Percentiles rank a stretch among this genome's conserved stretches.
Evolutionary conservation across 1,140 invertebrate species (phyloP).

Genomic region (fruit fly (Drosophila melanogaster)): DNA sequence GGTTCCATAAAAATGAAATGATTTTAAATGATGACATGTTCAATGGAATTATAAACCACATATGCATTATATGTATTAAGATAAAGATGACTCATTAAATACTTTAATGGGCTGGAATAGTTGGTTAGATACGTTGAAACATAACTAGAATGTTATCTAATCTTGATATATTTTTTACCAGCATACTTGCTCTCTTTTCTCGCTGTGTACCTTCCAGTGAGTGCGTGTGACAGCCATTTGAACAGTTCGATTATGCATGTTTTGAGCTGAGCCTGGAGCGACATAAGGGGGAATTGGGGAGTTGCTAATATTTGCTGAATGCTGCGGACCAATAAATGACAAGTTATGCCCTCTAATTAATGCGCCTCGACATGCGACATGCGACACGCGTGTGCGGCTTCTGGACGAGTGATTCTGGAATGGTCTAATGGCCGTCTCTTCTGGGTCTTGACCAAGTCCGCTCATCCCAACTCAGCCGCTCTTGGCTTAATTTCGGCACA

Average conservation of each 20-base stretch:
- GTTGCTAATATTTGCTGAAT: constrained; percentile 54
- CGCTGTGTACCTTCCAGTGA: constrained; percentile 6
- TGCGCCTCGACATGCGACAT: constrained; percentile 72
- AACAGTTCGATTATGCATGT: constrained; percentile 71
- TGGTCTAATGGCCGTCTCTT: constrained; percentile 1
- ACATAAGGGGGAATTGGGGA: not conserved
- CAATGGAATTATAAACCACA: too few species aligned
- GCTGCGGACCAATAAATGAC: constrained; percentile 71
- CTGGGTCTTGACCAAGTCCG: constrained; percentile 3
- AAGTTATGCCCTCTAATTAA: constrained; percentile 78
- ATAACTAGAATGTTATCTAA: too few species aligned
- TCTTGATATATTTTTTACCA: not conserved
- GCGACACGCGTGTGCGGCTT: constrained; percentile 56
- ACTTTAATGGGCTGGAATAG: too few species aligned
- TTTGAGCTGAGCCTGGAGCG: not conserved
- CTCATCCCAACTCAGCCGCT: not conserved
- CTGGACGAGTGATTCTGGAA: constrained; percentile 20
- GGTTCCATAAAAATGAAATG: too few species aligned
- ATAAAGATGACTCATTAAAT: too few species aligned
- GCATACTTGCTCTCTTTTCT: not conserved
- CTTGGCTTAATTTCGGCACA: constrained; percentile 51
- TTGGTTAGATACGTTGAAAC: too few species aligned
- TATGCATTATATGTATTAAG: too few species aligned
- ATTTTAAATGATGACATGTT: too few species aligned
- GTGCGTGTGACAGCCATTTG: constrained; percentile 45